Evolutionary conservation across 2,113 vertebrate genomes (phyloP), one percentile per base, ranked within the genome.

Genomic region (Zosterops pallidus): DNA sequence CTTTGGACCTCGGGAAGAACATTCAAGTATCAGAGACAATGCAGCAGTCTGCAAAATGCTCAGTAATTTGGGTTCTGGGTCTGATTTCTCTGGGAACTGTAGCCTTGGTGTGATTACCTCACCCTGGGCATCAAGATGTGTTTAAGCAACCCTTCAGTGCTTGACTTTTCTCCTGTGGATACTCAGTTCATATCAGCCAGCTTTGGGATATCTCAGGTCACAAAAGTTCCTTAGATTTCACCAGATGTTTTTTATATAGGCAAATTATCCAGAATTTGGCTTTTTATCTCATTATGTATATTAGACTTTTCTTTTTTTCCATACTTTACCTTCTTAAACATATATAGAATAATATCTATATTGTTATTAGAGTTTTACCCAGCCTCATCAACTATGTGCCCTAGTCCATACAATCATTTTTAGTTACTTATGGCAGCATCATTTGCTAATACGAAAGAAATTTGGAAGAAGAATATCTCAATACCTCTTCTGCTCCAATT

Each of bases 401-500:
- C 5, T 26, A 62, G 63, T 37, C 75, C 3, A 25, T 50, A 65
- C 20, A 2, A 67, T 33, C 0, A 6, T 7, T 74, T 85, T 57
- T 44, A 69, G 9, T 49, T 71, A 56, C 19, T 67, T 82, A 8
- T 6, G 6, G 3, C 28, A 70, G 13, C 7, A 53, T 28, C 24
- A 62, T 80, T 89, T 82, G 11, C 8, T 56, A 10, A 9, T 28
- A 13, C 41, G 42, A 75, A 53, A 37, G 42, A 70, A 74, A 93
- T 57, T 67, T 49, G 24, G 14, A 29, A 8, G 6, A n/a, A 76
- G 55, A 52, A 37, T 3, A 2, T n/a, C 19, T 60, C 31, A 47
- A 20, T 10, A 20, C 1, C 1, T 0, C 1, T 75, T 19, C 26
- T 33, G 3, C 8, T 28, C 4, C 19, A 35, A 37, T 53, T 72